Conservation (phyloP, 1,140 invertebrate species). For the Gonatopus flavifemur region DNA sequence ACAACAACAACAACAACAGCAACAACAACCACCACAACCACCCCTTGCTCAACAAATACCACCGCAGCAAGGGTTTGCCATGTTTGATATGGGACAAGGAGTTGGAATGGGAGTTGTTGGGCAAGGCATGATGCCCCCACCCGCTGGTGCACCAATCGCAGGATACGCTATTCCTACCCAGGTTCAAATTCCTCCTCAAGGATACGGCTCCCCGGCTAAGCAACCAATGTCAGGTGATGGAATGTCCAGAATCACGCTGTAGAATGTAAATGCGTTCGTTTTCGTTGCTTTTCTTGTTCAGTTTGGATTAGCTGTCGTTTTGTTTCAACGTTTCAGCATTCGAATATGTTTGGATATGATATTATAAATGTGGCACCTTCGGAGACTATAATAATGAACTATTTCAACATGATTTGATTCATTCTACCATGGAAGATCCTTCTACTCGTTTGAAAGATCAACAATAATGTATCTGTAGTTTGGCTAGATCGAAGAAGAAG, state of each 20-base stretch:
- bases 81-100: conserved; percentile 40
- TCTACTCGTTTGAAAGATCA: too few relatives aligned
- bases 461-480: too few relatives aligned
- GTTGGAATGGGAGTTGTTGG: conserved; percentile 18
- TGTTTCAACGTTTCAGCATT: too few relatives aligned
- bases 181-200: conserved; percentile 46
- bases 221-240: conserved; percentile 61
- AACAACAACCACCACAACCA: conserved; percentile 47
- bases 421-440: too few relatives aligned
- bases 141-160: conserved; percentile 26
- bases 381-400: too few relatives aligned
- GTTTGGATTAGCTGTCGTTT: too few relatives aligned
- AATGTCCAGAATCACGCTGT: conserved; percentile 28
- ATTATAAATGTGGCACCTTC: too few relatives aligned
- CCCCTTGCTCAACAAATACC: conserved; percentile 39
- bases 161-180: conserved; percentile 44
- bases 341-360: too few relatives aligned
- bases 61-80: conserved; percentile 34
- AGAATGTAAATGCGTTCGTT: too few relatives aligned
- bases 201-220: conserved; percentile 66
- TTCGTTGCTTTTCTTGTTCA: too few relatives aligned
- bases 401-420: too few relatives aligned
- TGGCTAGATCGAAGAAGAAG: too few relatives aligned
- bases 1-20: conserved; percentile 30
- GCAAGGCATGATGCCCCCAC: conserved; percentile 33